These are phyloP conservation scores for Pachyuromys duprasi DNA, from an alignment of 2,797 vertebrate genomes.

Conservation along the genomic window DNA sequence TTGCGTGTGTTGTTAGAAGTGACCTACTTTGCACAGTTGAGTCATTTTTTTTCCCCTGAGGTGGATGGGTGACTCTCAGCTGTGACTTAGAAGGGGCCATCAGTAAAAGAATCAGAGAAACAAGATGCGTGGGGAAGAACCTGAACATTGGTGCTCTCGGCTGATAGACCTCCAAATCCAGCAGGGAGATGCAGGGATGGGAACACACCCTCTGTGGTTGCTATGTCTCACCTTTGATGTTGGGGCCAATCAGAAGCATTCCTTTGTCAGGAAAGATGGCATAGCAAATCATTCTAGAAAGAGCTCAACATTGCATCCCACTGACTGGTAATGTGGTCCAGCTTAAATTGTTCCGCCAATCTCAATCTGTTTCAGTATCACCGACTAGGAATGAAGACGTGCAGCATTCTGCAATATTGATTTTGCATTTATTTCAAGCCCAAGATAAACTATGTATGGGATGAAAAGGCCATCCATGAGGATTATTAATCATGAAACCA, in stretches of 20 bases:
- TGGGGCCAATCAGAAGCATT: neutral
- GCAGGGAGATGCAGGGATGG: neutral
- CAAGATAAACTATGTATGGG: conserved; percentile 21
- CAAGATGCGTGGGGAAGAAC: neutral
- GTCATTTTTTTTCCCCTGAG: neutral
- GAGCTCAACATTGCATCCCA: neutral
- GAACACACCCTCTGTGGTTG: neutral
- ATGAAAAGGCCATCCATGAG: conserved; percentile 53
- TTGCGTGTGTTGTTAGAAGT: neutral
- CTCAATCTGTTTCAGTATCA: neutral
- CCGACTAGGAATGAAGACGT: neutral
- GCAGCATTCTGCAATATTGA: neutral
- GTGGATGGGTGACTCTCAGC: neutral
- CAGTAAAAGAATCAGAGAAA: neutral
- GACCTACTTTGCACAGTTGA: conserved; percentile 16
- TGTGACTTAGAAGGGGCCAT: conserved; percentile 2
- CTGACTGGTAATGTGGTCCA: neutral
- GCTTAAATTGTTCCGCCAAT: neutral
- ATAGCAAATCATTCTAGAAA: conserved; percentile 20
- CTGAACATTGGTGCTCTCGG: neutral
- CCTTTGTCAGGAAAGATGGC: neutral
- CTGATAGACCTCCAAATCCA: neutral
- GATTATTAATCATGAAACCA: conserved; percentile 76
- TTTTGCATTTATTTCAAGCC: conserved; percentile 60
- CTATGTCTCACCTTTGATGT: neutral